Percentiles rank a stretch among this genome's conserved stretches.
Evolutionary conservation across 2,113 vertebrate species (phyloP).

Genomic region (Phalacrocorax brasilianus): DNA sequence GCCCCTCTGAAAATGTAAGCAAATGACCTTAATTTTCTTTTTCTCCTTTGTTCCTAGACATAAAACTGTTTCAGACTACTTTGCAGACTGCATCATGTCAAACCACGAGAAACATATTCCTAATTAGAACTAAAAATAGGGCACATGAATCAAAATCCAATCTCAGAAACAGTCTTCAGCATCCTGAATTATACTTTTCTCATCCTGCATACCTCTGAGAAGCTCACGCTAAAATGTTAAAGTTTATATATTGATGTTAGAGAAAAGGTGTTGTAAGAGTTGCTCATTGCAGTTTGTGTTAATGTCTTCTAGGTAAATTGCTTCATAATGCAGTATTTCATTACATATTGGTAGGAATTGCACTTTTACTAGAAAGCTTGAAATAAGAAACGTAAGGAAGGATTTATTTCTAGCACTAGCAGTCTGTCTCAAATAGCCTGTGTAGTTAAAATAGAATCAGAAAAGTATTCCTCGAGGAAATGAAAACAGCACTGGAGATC

Average conservation of each 20-base stretch:
- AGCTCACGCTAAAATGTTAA: neutral
- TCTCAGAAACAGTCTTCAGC: neutral
- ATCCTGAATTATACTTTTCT: neutral
- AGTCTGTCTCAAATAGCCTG: neutral
- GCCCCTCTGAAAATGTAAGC: neutral
- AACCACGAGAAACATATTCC: neutral
- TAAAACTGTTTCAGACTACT: neutral
- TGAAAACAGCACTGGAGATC: neutral
- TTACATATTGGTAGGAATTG: neutral
- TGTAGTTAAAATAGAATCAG: neutral
- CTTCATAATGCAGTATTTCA: neutral
- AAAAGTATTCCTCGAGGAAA: neutral
- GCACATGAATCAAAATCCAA: neutral
- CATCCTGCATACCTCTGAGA: neutral
- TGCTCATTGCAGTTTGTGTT: neutral
- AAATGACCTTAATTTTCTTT: neutral
- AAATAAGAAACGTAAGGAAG: neutral
- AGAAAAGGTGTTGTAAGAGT: neutral
- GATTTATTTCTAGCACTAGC: neutral
- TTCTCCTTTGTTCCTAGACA: neutral
- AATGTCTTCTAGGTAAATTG: neutral
- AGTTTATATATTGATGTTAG: neutral
- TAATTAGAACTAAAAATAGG: slow-evolving; percentile 43
- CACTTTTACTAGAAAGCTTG: neutral
- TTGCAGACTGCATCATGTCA: neutral